Base-by-base conservation (phyloP, 2,888 invertebrate species). In the Coecobrya sp. region DNA sequence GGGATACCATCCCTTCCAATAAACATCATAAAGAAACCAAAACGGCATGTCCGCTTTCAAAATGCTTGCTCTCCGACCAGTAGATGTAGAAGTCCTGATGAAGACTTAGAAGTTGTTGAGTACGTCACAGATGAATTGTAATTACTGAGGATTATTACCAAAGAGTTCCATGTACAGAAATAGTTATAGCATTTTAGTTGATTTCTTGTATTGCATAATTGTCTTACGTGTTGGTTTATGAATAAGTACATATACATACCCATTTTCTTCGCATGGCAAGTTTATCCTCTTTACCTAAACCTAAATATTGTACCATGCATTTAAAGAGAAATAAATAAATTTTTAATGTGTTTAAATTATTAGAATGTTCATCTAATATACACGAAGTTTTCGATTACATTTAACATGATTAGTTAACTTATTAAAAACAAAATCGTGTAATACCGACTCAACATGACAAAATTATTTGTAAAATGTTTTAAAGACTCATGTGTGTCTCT, bases 31-130 rank as follows among this genome's bases (percentile, higher is more conserved):
- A 92, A 76, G 36, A 93, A 92, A 65, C 89, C 91, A 16, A 93
- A 92, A 84, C 93, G 94, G 45, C 92, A 93, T 89, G 94, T 94
- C 84, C 94, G 92, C 84, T 94, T 94, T 81, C 91, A 91, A 27
- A 91, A 91, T 59, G 86, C 91, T 82, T 91, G 91, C 27, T 91
- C 91, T 65, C 91, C 91, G 4, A 62, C 76, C 59, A 90, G 90
- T 86, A 89, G 81, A 91, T 89, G 93, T 76, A 88, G 73, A 82
- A 92, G 79, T 45, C 85, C 89, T 11, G 88, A 93, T 7, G 93
- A 93, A 30, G 94, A 93, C 42, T 42, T 94, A 76, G 93, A 94
- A 93, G 92, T 94, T 52, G 92, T 94, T 42, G 94, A 93, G 55
- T 94, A 90, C 81, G 94, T 89, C 25, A 92, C 92, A 13, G 93